Evolutionary conservation across 2,113 vertebrate species (phyloP).

Genomic region (Gymnobelideus leadbeateri): DNA sequence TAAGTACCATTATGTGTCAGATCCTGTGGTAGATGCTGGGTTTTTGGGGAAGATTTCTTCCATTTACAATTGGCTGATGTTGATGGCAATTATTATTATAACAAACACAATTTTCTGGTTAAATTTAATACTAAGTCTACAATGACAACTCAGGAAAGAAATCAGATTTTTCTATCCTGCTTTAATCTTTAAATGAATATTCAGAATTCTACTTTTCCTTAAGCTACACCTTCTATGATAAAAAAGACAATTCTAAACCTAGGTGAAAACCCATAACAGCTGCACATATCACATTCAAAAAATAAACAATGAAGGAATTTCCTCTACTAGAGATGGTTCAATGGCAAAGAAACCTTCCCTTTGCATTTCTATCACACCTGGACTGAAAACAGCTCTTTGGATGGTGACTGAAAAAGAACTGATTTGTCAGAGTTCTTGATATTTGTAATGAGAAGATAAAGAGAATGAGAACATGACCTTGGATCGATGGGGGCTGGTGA

Average conservation of each 20-base stretch:
- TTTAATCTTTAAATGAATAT: background rate
- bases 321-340: background rate
- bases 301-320: background rate
- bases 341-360: background rate
- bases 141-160: background rate
- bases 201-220: background rate
- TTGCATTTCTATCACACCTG: background rate
- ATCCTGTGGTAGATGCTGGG: background rate
- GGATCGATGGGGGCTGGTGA: background rate
- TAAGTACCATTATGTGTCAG: background rate
- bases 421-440: background rate
- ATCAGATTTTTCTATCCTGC: background rate
- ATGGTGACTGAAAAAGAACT: background rate
- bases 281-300: background rate
- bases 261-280: background rate
- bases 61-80: background rate
- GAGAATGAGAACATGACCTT: background rate
- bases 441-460: slow-evolving; percentile 1
- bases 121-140: background rate
- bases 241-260: background rate
- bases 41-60: background rate
- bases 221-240: background rate
- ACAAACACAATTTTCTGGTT: background rate
- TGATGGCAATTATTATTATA: background rate
- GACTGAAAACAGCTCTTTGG: background rate